A percentile compares a stretch with the other conserved stretches of the same genome.
Evolutionary conservation across 2,888 invertebrate genomes (phyloP).

Genomic region (Idaea biselata): DNA sequence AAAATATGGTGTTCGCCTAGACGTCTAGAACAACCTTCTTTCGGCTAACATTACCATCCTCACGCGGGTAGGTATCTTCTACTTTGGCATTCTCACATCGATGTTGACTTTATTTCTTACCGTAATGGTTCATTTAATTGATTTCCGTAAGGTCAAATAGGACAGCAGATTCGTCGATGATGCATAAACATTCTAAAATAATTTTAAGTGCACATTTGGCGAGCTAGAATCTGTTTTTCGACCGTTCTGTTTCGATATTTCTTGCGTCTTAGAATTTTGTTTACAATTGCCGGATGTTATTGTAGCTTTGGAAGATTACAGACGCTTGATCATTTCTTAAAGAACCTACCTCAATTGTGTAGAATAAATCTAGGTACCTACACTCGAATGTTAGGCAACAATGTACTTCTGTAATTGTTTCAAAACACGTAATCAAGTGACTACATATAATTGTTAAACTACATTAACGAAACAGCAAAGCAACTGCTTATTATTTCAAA

Average conservation of each 20-base stretch:
- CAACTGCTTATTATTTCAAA: conserved; percentile 44
- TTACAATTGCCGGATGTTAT: background rate
- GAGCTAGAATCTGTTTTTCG: background rate
- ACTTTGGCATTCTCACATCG: conserved; percentile 47
- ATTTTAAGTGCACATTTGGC: conserved; percentile 5
- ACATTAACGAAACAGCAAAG: conserved; percentile 71
- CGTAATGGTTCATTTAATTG: conserved; percentile 70
- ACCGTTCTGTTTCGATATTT: too few relatives aligned
- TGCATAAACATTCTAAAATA: background rate
- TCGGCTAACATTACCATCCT: too few relatives aligned
- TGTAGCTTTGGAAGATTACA: conserved; percentile 12
- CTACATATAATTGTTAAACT: conserved; percentile 70
- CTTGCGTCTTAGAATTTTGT: background rate
- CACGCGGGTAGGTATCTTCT: conserved; percentile 16
- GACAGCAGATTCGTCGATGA: conserved; percentile 20
- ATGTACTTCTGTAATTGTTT: conserved; percentile 51
- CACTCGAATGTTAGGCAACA: background rate
- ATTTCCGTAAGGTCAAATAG: conserved; percentile 50
- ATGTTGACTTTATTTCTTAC: conserved; percentile 65
- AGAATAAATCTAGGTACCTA: background rate
- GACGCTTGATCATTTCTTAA: background rate
- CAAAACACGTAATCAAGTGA: conserved; percentile 58
- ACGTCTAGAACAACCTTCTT: too few relatives aligned
- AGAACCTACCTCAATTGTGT: background rate
- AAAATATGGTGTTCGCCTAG: too few relatives aligned